phyloP scores from a whole-genome alignment of 2,113 vertebrate genomes.

The Poeciliopsis retropinna region DNA sequence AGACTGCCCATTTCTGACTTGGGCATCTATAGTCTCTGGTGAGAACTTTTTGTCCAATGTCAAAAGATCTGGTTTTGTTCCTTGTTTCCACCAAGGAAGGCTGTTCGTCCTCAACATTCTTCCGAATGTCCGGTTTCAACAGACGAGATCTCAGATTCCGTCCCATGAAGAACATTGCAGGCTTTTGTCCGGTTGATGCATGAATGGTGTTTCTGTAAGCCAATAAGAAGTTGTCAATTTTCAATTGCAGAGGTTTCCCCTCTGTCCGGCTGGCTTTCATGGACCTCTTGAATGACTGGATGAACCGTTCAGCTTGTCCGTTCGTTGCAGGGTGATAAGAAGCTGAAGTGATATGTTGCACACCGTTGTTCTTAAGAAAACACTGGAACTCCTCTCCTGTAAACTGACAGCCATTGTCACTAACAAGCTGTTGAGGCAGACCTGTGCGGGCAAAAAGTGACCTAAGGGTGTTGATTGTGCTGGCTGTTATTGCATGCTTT shows the following conservation, averaged over 20 bases:
- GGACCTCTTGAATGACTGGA: not conserved
- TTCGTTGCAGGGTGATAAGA: no score
- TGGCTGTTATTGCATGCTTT: not conserved
- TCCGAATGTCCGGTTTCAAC: no score
- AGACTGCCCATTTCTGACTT: constrained; percentile 2
- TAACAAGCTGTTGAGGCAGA: not conserved
- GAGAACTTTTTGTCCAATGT: constrained; percentile 49
- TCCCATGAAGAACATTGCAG: no score
- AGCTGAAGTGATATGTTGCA: no score
- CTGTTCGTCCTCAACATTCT: no score
- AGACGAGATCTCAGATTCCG: no score
- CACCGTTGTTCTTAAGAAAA: no score
- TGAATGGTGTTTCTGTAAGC: no score
- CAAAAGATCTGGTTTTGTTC: not conserved
- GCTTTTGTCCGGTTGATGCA: no score
- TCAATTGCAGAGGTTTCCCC: not conserved
- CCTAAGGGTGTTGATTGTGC: not conserved
- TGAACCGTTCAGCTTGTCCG: no score
- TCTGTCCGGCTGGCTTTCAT: not conserved
- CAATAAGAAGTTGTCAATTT: not conserved
- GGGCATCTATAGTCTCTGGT: constrained; percentile 58
- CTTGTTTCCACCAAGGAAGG: no score
- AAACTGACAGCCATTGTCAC: constrained; percentile 15
- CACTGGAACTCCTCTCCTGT: no score
- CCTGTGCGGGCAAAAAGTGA: not conserved